Conservation (phyloP, 2,797 vertebrate species). For the Graptemys geographica region DNA sequence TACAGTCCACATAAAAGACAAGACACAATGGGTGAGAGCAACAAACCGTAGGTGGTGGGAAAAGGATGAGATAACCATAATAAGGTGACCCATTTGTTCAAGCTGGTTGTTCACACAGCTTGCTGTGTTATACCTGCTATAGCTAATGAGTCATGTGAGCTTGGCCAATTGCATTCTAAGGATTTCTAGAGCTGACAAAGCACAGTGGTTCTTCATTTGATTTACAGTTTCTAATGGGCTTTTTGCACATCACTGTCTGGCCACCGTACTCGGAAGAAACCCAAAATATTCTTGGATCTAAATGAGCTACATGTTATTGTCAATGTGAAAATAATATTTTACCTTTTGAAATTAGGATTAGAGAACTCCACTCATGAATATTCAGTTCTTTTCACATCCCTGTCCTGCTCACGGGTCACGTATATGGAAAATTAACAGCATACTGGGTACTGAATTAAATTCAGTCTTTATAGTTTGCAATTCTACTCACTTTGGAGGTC, state of each 20-base stretch:
- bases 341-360: slow-evolving; percentile 71
- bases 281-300: slow-evolving; percentile 33
- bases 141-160: slow-evolving; percentile 8
- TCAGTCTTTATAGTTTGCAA: slow-evolving; percentile 59
- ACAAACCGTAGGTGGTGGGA: background rate
- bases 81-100: background rate
- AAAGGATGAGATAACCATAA: background rate
- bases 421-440: slow-evolving; percentile 54
- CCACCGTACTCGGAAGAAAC: slow-evolving; percentile 18
- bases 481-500: slow-evolving; percentile 70
- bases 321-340: slow-evolving; percentile 62
- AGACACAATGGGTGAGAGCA: background rate
- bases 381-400: slow-evolving; percentile 62
- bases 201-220: slow-evolving; percentile 19
- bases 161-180: slow-evolving; percentile 32
- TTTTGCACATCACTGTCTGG: slow-evolving; percentile 43
- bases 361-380: slow-evolving; percentile 66
- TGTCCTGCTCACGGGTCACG: slow-evolving; percentile 68
- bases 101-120: background rate
- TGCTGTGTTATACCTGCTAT: background rate
- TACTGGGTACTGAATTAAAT: slow-evolving; percentile 63
- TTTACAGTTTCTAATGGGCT: slow-evolving; percentile 56
- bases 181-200: slow-evolving; percentile 41
- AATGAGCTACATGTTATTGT: background rate
- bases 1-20: background rate